Base-by-base conservation (phyloP, 2,113 vertebrate genomes). In the Neolamprologus variostigma region DNA sequence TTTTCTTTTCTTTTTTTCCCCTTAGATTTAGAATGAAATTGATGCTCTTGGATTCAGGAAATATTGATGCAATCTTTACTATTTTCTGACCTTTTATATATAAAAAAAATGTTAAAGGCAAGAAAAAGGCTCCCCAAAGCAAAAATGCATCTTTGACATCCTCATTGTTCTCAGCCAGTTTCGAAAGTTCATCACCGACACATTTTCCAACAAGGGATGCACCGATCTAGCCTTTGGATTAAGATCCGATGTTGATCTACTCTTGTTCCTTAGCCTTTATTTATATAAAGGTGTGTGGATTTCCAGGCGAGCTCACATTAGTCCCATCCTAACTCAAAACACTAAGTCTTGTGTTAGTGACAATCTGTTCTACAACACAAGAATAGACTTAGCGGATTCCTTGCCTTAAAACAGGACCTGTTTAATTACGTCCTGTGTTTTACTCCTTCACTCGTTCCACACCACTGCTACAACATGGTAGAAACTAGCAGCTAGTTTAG, bases 31-130 rank as follows among this genome's bases (percentile, higher is more conserved):
- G 42, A 28, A 47, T 73, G 5, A 73, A 73, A 47, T 21, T 28
- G 14, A 47, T 73, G 40, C 14, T 47, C 21, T 47, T 73, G 21
- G 68, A 47, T 73, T 17, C 21, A 28, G 21, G 9, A 73, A 47
- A 45, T 11, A 47, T 28, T 19, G 42, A 76, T 19, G 40, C 6
- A 26, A 2, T 26, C 2, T 47, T 47, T 47, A 47, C 42, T 76
- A 28, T 76, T 76, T 47, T 47, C 9, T 28, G 23, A 28, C 4
- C 17, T 78, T 78, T 78, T 31, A 50, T 78, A 28, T 7, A 5
- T 0, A 5, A 4, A 47, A 16, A 26, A n/a, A 66, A 66, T 0
- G 16, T 31, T 50, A 26, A 1, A 31, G 42, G 23, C 9, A 47
- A 45, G 3, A 31, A 50, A 19, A 78, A 50, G 11, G 42, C 5